Conservation (phyloP, 1,140 invertebrate genomes). For the Drosophila tani region DNA sequence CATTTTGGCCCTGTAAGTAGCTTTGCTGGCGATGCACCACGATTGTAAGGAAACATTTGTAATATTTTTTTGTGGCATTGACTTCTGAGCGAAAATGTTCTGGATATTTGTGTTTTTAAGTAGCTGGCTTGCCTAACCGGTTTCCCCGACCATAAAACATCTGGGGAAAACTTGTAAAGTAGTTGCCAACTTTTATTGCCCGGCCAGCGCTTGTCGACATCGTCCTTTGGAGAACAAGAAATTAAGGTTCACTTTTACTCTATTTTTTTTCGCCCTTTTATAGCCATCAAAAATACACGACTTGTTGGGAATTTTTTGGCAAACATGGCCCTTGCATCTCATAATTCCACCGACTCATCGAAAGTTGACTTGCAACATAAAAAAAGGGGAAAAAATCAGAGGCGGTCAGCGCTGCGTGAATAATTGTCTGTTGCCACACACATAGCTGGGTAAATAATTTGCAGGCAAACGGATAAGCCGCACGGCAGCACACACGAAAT, state of each 20-base stretch:
- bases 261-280: slow-evolving; percentile 1
- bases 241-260: slow-evolving; percentile 5
- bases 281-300: slow-evolving; percentile 45
- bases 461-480: slow-evolving; percentile 50
- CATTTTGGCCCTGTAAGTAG: slow-evolving; percentile 2
- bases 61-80: slow-evolving; percentile 18
- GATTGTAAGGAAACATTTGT: slow-evolving; percentile 3
- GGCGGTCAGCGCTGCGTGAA: slow-evolving; percentile 13
- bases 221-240: slow-evolving; percentile 44
- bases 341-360: slow-evolving; percentile 39
- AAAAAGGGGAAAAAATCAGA: slow-evolving; percentile 13
- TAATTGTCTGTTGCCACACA: slow-evolving; percentile 56
- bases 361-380: slow-evolving; percentile 51
- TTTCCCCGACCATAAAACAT: slow-evolving; percentile 39
- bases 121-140: slow-evolving; percentile 22
- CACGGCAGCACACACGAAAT: slow-evolving; percentile 73
- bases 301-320: slow-evolving; percentile 43
- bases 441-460: slow-evolving; percentile 46
- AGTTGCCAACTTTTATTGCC: slow-evolving; percentile 74
- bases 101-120: slow-evolving; percentile 27
- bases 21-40: background rate
- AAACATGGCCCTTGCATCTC: slow-evolving; percentile 32
- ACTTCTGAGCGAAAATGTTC: slow-evolving; percentile 6
- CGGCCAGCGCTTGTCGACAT: slow-evolving; percentile 32
- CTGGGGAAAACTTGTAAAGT: slow-evolving; percentile 44